Conservation (phyloP, 2,113 vertebrate species). For the Pangasianodon hypophthalmus region DNA sequence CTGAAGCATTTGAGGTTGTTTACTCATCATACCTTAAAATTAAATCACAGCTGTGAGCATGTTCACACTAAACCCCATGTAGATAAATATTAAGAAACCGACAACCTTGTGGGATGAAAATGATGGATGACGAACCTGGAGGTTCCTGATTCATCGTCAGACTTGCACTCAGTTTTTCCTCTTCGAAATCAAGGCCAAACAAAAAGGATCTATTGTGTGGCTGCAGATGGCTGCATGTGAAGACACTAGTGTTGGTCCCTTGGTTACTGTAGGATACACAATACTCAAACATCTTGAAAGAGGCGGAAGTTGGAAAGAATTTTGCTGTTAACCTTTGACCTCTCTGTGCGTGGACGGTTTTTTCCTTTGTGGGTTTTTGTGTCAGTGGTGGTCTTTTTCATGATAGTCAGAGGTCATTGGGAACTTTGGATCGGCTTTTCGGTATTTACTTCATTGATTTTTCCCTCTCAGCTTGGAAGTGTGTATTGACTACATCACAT, state of each 20-base stretch:
- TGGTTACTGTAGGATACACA: not conserved
- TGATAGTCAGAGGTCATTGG: not conserved
- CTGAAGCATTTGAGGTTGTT: not conserved
- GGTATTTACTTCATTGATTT: not conserved
- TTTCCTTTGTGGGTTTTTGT: not conserved
- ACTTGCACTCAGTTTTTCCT: slow-evolving; percentile 17
- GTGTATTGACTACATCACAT: not conserved
- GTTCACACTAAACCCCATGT: slow-evolving; percentile 20
- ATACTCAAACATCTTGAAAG: not conserved
- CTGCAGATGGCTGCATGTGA: slow-evolving; percentile 5
- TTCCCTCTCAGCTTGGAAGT: not conserved
- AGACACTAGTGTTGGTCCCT: not conserved
- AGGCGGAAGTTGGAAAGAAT: not conserved
- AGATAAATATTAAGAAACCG: not conserved
- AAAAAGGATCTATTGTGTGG: slow-evolving; percentile 39
- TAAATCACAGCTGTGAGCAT: slow-evolving; percentile 12
- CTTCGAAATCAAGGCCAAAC: not conserved
- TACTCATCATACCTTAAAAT: not conserved
- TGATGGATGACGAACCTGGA: not conserved
- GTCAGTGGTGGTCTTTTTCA: not conserved
- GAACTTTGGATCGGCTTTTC: not conserved
- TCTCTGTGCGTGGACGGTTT: not conserved
- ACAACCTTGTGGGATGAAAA: slow-evolving; percentile 11
- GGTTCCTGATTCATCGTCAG: slow-evolving; percentile 6
- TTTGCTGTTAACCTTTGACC: not conserved